Conservation (phyloP, 2,113 vertebrate species). For the Phaethon lepturus region DNA sequence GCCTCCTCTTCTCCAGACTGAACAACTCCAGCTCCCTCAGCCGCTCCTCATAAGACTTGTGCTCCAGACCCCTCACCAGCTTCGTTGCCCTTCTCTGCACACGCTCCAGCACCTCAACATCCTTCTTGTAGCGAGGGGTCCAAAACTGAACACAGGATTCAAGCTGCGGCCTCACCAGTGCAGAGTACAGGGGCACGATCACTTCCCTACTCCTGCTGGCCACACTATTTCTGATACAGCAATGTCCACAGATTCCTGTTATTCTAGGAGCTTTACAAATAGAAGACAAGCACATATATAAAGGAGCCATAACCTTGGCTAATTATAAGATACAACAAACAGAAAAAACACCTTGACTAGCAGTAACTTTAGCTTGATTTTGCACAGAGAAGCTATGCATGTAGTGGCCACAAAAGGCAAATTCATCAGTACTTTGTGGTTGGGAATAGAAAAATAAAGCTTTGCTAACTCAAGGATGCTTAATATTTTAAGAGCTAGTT, state of each 20-base stretch:
- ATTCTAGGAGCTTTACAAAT: not conserved
- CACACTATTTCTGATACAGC: no score
- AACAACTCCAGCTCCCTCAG: no score
- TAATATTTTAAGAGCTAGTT: not conserved
- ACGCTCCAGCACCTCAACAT: no score
- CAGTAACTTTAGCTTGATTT: not conserved
- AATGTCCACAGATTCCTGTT: not conserved
- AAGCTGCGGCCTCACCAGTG: no score
- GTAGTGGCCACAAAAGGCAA: not conserved
- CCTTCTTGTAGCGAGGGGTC: no score
- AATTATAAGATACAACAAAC: not conserved
- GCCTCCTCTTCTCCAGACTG: no score
- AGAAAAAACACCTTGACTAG: not conserved
- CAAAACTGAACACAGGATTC: no score
- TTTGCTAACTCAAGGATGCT: not conserved
- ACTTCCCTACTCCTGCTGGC: no score
- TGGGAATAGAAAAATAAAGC: not conserved
- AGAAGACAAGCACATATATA: not conserved
- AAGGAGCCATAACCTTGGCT: not conserved
- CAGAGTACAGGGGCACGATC: no score
- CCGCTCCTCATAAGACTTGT: no score
- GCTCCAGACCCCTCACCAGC: no score
- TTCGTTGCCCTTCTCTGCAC: no score
- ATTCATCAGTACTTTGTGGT: not conserved
- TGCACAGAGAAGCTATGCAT: not conserved